Evolutionary conservation across 2,113 vertebrate genomes (phyloP), one percentile per base, ranked within the genome.

Genomic region (Oostethus manadensis): DNA sequence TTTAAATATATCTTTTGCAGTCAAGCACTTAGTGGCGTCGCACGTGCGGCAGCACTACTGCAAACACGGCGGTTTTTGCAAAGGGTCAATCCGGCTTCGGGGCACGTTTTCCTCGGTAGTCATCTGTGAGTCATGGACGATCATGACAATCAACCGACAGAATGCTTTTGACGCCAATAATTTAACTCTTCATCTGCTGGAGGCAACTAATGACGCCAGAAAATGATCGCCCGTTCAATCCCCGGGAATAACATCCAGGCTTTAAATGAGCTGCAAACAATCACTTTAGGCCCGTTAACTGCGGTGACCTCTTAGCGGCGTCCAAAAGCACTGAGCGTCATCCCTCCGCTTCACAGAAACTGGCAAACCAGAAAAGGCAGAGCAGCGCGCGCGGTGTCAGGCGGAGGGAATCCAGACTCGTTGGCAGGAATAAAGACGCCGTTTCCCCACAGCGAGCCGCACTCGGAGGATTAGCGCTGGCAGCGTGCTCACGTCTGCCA

Each of bases 51-150:
- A 4, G 51, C 54, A n/a, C n/a, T n/a, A n/a, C n/a, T n/a, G n/a
- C n/a, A 67, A 57, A 57, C 17, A 42, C 57, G 10, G 57, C 26
- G 3, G 6, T 29, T 29, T 29, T 29, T 29, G 26, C 1, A 8
- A 69, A 59, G 76, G 81, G 81, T 84, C 79, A 74, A 54, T 23
- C 58, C 51, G 68, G 79, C 80, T 68, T 73, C 56, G 40, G 72
- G 81, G 69, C 71, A 77, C 62, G 15, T 75, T 85, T 77, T 70
- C 66, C 67, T 10, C 61, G 57, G 59, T 43, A 78, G 71, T 81
- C 87, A 79, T 76, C 66, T 58, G 5, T 86, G 80, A 86, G 68
- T 89, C 88, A 82, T 54, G 35, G 29, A 33, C 29, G 1, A 33
- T 33, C 7, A 33, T 48, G 9, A 48, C 17, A 14, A 9, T 9